Evolutionary conservation across 2,113 vertebrate genomes (phyloP).

Genomic region (Zeus faber): DNA sequence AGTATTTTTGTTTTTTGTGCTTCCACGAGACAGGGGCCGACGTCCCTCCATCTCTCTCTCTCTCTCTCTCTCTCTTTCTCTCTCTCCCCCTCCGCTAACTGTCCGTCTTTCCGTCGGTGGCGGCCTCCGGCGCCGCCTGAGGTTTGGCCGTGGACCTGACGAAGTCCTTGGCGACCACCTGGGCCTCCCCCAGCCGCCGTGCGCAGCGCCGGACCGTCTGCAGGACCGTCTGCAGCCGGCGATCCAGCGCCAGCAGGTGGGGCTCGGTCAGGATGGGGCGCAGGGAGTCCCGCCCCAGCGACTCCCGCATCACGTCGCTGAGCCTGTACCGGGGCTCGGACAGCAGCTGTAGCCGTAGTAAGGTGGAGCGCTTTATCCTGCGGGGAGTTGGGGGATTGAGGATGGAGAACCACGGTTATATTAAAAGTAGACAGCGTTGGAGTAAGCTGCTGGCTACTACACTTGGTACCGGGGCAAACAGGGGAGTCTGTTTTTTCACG

Average conservation of each 20-base stretch:
- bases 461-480: too few species aligned
- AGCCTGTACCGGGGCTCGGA: conserved; percentile 76
- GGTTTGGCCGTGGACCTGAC: conserved; percentile 5
- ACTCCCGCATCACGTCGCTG: conserved; percentile 92
- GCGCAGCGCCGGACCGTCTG: conserved; percentile 75
- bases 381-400: neutral
- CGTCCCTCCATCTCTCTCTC: neutral
- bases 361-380: conserved; percentile 88
- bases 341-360: conserved; percentile 82
- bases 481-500: too few species aligned
- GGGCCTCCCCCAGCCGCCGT: conserved; percentile 70
- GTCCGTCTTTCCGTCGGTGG: conserved; percentile 10
- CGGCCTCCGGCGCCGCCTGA: neutral
- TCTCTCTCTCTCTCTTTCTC: neutral
- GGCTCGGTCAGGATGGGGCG: conserved; percentile 82
- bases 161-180: conserved; percentile 76
- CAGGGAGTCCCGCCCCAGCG: conserved; percentile 81
- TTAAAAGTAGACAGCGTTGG: too few species aligned
- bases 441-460: too few species aligned
- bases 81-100: conserved; percentile 44
- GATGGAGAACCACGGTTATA: too few species aligned
- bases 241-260: conserved; percentile 88
- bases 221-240: conserved; percentile 81
- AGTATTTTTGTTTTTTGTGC: too few species aligned
- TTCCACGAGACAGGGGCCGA: neutral